Evolutionary conservation across 1,140 invertebrate species (phyloP).

Genomic region (Centruroides sculpturatus): DNA sequence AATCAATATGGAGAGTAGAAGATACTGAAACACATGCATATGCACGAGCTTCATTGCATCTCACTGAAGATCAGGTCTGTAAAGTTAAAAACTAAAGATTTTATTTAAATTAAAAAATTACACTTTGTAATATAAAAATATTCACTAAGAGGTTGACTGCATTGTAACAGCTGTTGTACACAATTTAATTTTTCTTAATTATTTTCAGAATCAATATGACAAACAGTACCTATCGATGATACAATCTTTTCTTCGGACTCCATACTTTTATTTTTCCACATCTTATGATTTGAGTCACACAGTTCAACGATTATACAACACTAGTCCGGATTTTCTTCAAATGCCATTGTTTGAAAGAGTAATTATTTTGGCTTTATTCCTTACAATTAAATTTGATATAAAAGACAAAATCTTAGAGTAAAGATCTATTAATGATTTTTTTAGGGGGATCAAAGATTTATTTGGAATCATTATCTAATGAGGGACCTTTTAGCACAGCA

Average conservation of each 20-base stretch:
- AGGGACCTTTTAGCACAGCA: constrained; percentile 42
- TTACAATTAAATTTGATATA: neutral
- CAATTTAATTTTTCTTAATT: neutral
- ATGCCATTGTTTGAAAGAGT: constrained; percentile 39
- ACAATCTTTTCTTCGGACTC: constrained; percentile 53
- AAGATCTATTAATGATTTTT: neutral
- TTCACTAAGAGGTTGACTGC: too few species aligned
- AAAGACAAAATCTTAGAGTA: neutral
- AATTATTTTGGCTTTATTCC: constrained; percentile 15
- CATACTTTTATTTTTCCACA: constrained; percentile 81
- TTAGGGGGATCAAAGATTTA: constrained; percentile 65
- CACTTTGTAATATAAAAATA: too few species aligned
- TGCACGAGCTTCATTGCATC: constrained; percentile 61
- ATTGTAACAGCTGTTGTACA: too few species aligned
- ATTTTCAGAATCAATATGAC: constrained; percentile 50
- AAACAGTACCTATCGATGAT: constrained; percentile 65
- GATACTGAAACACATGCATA: constrained; percentile 77
- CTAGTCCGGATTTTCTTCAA: constrained; percentile 66
- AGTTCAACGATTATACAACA: constrained; percentile 73
- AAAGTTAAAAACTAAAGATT: too few species aligned
- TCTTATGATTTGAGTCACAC: constrained; percentile 87
- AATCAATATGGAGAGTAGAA: constrained; percentile 70
- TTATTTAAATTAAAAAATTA: too few species aligned
- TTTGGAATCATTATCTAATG: constrained; percentile 82
- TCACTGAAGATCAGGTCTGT: constrained; percentile 58